These are phyloP conservation scores for Danio albolineatus DNA, from an alignment of 2,797 vertebrate genomes.

Conservation along the genomic window DNA sequence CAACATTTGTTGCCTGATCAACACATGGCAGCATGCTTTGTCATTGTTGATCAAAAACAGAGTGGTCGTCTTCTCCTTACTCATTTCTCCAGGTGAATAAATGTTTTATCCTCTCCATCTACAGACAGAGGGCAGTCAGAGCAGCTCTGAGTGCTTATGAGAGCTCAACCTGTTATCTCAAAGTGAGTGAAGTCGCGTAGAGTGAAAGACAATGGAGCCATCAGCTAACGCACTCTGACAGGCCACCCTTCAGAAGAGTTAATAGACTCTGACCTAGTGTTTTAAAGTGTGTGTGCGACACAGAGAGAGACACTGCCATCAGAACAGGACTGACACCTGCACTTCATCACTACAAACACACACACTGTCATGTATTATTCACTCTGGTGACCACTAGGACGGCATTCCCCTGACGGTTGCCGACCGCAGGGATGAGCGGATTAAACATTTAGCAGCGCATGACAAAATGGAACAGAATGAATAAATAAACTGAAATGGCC, in stretches of 20 bases:
- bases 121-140: slow-evolving; percentile 48
- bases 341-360: slow-evolving; percentile 54
- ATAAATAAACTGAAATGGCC: slow-evolving; percentile 75
- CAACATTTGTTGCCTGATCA: background rate
- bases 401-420: slow-evolving; percentile 75
- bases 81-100: slow-evolving; percentile 35
- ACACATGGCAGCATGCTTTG: slow-evolving; percentile 5
- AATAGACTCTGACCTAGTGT: slow-evolving; percentile 51
- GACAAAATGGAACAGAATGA: slow-evolving; percentile 81
- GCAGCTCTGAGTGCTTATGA: slow-evolving; percentile 53
- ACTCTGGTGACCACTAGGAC: slow-evolving; percentile 75
- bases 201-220: slow-evolving; percentile 56
- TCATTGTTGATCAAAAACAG: slow-evolving; percentile 9
- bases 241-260: slow-evolving; percentile 48
- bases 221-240: slow-evolving; percentile 57
- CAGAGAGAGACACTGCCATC: slow-evolving; percentile 19
- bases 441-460: slow-evolving; percentile 84
- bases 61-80: background rate
- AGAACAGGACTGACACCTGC: slow-evolving; percentile 74
- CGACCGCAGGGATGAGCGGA: slow-evolving; percentile 73
- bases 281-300: slow-evolving; percentile 26
- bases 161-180: slow-evolving; percentile 46
- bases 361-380: slow-evolving; percentile 80
- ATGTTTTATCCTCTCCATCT: slow-evolving; percentile 54
- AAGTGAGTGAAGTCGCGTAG: slow-evolving; percentile 45